A percentile compares a stretch with the other conserved stretches of the same genome.
phyloP scores from a whole-genome alignment of 2,888 invertebrate genomes.

The Thyatira batis region DNA sequence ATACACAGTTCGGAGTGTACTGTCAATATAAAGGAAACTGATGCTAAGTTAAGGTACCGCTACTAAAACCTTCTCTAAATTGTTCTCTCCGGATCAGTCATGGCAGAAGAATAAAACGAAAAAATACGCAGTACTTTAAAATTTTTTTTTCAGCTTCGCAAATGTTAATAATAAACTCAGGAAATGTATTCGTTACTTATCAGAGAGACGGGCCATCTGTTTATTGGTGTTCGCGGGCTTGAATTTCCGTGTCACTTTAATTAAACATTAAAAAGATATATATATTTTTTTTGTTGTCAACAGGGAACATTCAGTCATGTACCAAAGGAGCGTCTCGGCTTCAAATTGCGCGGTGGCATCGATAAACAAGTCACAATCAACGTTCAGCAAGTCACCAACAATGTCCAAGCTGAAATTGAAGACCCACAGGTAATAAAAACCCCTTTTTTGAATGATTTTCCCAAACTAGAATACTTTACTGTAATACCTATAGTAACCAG shows the following conservation, averaged over 20 bases:
- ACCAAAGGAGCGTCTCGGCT: conserved; percentile 92
- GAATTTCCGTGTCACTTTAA: conserved; percentile 3
- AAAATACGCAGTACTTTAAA: neutral
- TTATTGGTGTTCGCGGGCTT: neutral
- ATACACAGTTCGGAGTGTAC: conserved; percentile 93
- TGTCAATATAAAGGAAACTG: conserved; percentile 96
- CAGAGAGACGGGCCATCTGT: neutral
- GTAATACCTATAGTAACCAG: too few species aligned
- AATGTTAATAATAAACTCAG: neutral
- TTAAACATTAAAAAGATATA: too few species aligned
- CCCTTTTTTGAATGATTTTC: neutral
- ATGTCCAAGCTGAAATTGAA: conserved; percentile 62
- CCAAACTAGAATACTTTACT: too few species aligned
- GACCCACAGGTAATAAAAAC: conserved; percentile 59
- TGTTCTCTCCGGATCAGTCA: too few species aligned
- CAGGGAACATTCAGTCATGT: conserved; percentile 91
- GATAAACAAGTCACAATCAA: conserved; percentile 95
- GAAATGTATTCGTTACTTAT: neutral
- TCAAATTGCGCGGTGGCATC: conserved; percentile 91
- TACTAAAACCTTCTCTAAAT: too few species aligned
- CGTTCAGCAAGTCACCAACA: conserved; percentile 88
- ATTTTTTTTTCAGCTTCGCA: neutral
- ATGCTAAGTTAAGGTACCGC: conserved; percentile 72
- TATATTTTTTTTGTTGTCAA: conserved; percentile 8
- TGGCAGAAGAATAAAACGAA: too few species aligned